Percentiles rank a stretch among this genome's conserved stretches.
These are phyloP conservation scores for Lophochroa leadbeateri DNA, from an alignment of 2,113 vertebrate genomes.

Conservation along the genomic window DNA sequence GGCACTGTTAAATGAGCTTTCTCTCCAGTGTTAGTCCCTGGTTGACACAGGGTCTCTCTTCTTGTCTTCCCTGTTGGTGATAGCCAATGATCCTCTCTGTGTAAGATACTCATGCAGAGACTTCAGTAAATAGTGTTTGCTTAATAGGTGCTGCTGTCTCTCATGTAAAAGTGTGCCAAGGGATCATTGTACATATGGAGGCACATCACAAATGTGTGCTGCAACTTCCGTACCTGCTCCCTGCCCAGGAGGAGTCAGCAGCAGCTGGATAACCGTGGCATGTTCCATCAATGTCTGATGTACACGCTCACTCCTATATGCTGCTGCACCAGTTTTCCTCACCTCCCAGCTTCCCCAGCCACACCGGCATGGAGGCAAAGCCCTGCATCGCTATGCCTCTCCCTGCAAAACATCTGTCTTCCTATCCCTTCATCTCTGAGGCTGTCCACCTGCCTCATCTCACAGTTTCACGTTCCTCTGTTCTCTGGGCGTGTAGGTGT, in stretches of 20 bases:
- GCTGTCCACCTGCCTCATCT: neutral
- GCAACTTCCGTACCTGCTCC: neutral
- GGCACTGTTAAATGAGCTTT: neutral
- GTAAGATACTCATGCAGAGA: neutral
- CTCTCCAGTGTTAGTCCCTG: neutral
- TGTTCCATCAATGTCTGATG: accelerated
- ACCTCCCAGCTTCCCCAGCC: neutral
- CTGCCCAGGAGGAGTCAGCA: neutral
- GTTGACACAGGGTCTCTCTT: neutral
- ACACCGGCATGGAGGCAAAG: accelerated
- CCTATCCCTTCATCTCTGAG: neutral
- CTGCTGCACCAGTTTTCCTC: neutral
- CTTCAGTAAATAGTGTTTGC: neutral
- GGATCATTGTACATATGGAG: accelerated
- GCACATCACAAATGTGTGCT: neutral
- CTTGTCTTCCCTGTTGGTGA: neutral
- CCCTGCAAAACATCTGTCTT: neutral
- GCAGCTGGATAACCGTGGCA: neutral
- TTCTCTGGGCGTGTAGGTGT: neutral
- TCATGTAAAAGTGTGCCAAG: accelerated
- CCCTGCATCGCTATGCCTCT: accelerated
- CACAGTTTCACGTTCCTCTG: neutral
- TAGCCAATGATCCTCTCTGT: neutral
- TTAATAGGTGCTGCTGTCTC: neutral
- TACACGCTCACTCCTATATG: neutral